A percentile compares a stretch with the other conserved stretches of the same genome.
phyloP scores from a whole-genome alignment of 2,888 invertebrate species.

The Acronicta leporina region DNA sequence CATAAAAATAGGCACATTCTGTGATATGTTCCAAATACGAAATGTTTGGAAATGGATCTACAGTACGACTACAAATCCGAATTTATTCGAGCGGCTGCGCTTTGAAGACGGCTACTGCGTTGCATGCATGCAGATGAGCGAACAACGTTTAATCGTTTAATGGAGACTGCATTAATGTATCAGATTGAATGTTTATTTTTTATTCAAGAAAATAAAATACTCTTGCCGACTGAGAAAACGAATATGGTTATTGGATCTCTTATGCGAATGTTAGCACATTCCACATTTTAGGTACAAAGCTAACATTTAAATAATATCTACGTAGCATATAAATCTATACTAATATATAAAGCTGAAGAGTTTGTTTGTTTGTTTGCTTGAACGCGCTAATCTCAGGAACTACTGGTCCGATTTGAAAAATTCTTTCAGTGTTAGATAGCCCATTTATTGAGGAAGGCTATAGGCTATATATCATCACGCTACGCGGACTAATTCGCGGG shows the following conservation, averaged over 20 bases:
- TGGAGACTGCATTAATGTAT: conserved; percentile 83
- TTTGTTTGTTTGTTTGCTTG: no score
- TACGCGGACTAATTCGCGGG: no score
- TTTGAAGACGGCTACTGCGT: conserved; percentile 78
- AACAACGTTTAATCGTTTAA: conserved; percentile 84
- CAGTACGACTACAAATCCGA: conserved; percentile 71
- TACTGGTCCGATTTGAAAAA: no score
- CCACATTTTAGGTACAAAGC: conserved; percentile 21
- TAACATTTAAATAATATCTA: conserved; percentile 47
- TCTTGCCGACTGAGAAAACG: conserved; percentile 45
- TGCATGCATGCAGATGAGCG: conserved; percentile 83
- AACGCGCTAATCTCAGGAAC: no score
- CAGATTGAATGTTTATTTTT: conserved; percentile 77
- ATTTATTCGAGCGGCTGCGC: conserved; percentile 80
- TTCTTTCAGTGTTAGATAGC: no score
- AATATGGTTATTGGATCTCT: conserved; percentile 35
- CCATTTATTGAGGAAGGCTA: no score
- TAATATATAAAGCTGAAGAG: no score
- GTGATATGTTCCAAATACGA: conserved; percentile 56
- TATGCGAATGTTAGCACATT: conserved; percentile 11
- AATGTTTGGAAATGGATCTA: conserved; percentile 61
- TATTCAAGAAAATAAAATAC: conserved; percentile 64
- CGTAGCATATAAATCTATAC: conserved; percentile 44
- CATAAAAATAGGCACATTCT: conserved; percentile 29
- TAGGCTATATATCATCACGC: no score